These are phyloP conservation scores for Peromyscus attwateri DNA, from an alignment of 2,797 vertebrate species.

Conservation along the genomic window DNA sequence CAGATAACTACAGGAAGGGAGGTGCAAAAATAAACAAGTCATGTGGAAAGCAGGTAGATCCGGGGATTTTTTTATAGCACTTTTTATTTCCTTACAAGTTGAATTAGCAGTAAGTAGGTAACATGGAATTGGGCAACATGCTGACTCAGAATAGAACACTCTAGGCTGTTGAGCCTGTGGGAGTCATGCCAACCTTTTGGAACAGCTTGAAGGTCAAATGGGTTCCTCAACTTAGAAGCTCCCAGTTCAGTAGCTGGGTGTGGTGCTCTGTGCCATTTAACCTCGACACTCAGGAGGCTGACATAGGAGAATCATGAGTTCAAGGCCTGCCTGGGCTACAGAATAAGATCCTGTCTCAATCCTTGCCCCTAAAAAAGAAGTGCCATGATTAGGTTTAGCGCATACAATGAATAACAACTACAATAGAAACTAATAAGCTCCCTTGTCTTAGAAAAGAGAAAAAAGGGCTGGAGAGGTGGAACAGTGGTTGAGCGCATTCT, in stretches of 20 bases:
- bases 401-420: neutral
- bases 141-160: neutral
- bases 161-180: neutral
- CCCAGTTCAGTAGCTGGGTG: neutral
- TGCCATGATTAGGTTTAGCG: neutral
- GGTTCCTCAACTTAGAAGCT: neutral
- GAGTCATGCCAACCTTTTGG: neutral
- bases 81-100: conserved; percentile 65
- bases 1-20: conserved; percentile 44
- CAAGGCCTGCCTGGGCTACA: neutral
- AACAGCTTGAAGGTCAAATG: neutral
- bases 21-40: conserved; percentile 63
- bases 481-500: neutral
- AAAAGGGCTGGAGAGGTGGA: neutral
- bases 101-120: neutral
- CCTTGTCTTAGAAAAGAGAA: neutral
- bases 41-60: neutral
- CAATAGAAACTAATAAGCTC: neutral
- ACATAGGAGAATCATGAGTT: neutral
- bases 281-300: neutral
- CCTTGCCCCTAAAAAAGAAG: neutral
- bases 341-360: neutral
- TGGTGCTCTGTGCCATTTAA: neutral
- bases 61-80: neutral
- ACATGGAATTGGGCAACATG: neutral